phyloP scores from a whole-genome alignment of 1,140 invertebrate species.

The Saccostrea echinata region DNA sequence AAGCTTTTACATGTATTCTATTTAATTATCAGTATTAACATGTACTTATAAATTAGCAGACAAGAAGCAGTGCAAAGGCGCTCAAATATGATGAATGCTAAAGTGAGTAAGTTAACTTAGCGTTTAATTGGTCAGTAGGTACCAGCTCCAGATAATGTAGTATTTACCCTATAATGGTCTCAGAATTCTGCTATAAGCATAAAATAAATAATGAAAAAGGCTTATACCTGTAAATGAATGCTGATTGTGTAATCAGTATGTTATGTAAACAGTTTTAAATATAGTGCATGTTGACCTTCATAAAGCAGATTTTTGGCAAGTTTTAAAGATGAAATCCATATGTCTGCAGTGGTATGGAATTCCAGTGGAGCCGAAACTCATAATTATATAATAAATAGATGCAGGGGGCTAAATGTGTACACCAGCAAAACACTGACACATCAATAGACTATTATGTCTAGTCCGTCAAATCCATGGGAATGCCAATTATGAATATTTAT shows the following conservation, averaged over 20 bases:
- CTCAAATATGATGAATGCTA: no score
- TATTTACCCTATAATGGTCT: no score
- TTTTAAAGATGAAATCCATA: neutral
- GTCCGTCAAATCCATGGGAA: neutral
- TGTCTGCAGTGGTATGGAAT: neutral
- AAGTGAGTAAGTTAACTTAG: no score
- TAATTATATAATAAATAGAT: constrained; percentile 10
- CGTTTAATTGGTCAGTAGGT: no score
- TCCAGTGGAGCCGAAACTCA: neutral
- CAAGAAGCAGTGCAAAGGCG: no score
- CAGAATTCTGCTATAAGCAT: no score
- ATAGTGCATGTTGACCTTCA: constrained; percentile 16
- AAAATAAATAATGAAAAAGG: no score
- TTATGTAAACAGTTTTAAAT: neutral
- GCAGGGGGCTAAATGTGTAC: neutral
- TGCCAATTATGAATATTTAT: neutral
- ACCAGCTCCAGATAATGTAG: no score
- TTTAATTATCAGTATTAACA: no score
- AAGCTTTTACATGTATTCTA: no score
- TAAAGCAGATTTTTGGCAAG: neutral
- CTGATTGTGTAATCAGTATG: neutral
- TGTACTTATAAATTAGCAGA: no score
- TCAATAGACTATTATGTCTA: neutral
- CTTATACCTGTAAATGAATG: no score
- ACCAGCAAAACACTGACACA: neutral